Conservation (phyloP, 1,140 invertebrate species). For the Pinna nobilis region DNA sequence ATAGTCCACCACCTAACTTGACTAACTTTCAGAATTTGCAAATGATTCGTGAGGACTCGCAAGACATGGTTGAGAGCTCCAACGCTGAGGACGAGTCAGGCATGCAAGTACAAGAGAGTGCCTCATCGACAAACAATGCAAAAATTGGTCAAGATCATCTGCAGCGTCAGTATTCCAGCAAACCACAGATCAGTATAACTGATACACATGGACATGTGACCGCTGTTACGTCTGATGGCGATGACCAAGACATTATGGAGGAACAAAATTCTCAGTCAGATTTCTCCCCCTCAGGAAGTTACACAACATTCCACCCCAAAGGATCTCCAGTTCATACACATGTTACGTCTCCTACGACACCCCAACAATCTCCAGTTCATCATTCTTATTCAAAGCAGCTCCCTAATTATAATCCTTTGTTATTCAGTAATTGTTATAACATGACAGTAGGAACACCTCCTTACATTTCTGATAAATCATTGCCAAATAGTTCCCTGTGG, state of each 20-base stretch:
- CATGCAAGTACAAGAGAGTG: conserved; percentile 27
- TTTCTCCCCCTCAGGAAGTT: conserved; percentile 74
- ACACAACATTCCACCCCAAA: conserved; percentile 17
- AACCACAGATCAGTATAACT: conserved; percentile 92
- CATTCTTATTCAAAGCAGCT: conserved; percentile 1
- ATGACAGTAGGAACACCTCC: conserved; percentile 16
- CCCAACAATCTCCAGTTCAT: not conserved
- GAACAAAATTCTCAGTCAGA: conserved; percentile 23
- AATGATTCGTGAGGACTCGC: conserved; percentile 86
- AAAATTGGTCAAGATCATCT: conserved; percentile 14
- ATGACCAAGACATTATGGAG: conserved; percentile 72
- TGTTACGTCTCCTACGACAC: conserved; percentile 1
- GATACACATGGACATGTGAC: conserved; percentile 84
- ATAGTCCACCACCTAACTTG: conserved; percentile 66
- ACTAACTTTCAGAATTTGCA: conserved; percentile 81
- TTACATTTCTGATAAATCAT: not conserved
- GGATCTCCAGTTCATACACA: conserved; percentile 14
- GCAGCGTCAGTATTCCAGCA: conserved; percentile 57
- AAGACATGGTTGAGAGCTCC: conserved; percentile 46
- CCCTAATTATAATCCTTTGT: conserved; percentile 19
- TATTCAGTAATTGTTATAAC: not conserved
- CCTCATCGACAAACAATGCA: conserved; percentile 27
- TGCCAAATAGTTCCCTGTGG: too few relatives aligned
- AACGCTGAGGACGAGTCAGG: conserved; percentile 35
- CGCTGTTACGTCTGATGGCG: conserved; percentile 83